A percentile compares a stretch with the other conserved stretches of the same genome.
These are phyloP conservation scores for Drosophila baimaii DNA, from an alignment of 1,140 invertebrate genomes.

Conservation along the genomic window DNA sequence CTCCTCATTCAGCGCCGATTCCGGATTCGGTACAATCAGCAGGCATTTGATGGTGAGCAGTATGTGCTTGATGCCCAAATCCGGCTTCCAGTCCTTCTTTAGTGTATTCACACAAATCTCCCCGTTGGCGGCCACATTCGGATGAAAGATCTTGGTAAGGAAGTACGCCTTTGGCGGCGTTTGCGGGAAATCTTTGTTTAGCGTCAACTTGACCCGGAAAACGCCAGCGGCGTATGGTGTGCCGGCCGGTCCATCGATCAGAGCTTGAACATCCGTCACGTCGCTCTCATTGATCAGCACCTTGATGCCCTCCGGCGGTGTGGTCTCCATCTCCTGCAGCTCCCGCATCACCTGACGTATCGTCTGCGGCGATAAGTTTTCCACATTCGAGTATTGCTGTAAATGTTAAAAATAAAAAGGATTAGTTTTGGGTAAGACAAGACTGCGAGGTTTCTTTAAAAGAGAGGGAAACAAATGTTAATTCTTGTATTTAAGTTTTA, in stretches of 20 bases:
- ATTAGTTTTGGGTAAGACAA: constrained; percentile 19
- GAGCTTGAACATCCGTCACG: constrained; percentile 95
- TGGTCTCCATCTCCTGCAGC: constrained; percentile 89
- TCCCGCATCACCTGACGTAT: constrained; percentile 93
- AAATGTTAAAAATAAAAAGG: background rate
- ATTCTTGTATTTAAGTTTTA: too few species aligned
- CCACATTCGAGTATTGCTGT: constrained; percentile 92
- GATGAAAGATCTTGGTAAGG: constrained; percentile 98
- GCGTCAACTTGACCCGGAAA: constrained; percentile 94
- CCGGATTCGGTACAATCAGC: constrained; percentile 96
- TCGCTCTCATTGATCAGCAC: constrained; percentile 95
- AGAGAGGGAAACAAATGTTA: background rate
- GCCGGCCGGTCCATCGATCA: constrained; percentile 94
- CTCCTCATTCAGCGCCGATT: constrained; percentile 97
- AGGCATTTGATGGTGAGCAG: constrained; percentile 96
- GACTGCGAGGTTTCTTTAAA: background rate
- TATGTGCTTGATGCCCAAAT: constrained; percentile 98
- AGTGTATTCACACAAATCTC: constrained; percentile 99
- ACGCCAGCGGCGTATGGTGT: constrained; percentile 94
- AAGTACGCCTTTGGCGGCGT: constrained; percentile 97
- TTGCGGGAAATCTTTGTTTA: constrained; percentile 97
- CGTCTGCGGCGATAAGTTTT: constrained; percentile 96
- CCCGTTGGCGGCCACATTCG: constrained; percentile 96
- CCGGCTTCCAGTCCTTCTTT: constrained; percentile 98
- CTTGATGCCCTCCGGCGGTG: constrained; percentile 95